Conservation (phyloP, 2,113 vertebrate species). For the Candoia aspera region DNA sequence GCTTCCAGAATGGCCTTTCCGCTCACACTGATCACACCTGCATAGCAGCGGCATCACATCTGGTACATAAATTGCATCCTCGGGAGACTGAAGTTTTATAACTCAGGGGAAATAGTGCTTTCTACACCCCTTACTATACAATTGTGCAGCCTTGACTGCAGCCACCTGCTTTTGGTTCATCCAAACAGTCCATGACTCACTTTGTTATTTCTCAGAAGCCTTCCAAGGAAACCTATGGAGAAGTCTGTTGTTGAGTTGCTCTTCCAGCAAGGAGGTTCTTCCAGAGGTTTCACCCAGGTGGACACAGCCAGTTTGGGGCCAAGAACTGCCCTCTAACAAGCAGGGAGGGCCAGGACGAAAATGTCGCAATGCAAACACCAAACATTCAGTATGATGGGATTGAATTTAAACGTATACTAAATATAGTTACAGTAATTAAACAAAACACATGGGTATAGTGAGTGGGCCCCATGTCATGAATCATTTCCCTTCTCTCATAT, state of each 20-base stretch:
- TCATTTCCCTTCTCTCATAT: neutral
- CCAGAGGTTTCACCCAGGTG: neutral
- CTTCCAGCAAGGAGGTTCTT: neutral
- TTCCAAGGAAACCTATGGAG: neutral
- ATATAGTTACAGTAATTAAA: neutral
- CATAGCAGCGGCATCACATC: conserved; percentile 42
- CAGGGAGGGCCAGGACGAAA: neutral
- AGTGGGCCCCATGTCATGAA: neutral
- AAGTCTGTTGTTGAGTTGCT: neutral
- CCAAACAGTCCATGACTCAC: neutral
- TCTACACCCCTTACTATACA: neutral
- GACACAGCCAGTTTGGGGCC: neutral
- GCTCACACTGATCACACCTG: conserved; percentile 53
- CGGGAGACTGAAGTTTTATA: neutral
- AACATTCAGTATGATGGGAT: neutral
- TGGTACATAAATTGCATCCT: conserved; percentile 22
- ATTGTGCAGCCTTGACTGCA: neutral
- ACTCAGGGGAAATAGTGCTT: conserved; percentile 1
- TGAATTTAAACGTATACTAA: neutral
- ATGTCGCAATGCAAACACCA: neutral
- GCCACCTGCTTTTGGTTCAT: conserved; percentile 18
- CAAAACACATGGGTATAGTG: neutral
- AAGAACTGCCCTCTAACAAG: neutral
- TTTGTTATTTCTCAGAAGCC: neutral
- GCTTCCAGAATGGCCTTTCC: conserved; percentile 42